Base-by-base conservation (phyloP, 1,140 invertebrate genomes). In the Acromyrmex echinatior region DNA sequence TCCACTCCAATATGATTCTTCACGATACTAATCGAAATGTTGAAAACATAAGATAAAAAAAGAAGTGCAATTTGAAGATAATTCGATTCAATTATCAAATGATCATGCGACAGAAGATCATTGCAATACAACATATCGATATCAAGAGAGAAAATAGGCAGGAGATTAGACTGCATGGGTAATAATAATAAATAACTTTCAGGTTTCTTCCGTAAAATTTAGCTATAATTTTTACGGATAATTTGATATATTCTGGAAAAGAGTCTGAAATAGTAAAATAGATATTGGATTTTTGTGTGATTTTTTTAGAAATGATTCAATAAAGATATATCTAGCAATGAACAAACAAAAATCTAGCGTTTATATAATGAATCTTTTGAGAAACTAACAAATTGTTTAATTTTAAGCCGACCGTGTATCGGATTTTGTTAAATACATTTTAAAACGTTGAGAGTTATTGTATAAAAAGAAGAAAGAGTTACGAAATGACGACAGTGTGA, bases 71-170 rank as follows among this genome's bases (percentile, higher is more conserved):
- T 79, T 86, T 58, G 14, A 18, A 39, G 39, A 28, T 25, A 71
- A 45, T 65, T 25, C 21, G 51, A 35, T 28, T 31, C 68, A 70
- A 70, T 66, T 49, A 53, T 62, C 45, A n/a, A 77, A 70, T 39
- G 21, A 58, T 58, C 35, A 21, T 66, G 35, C 45, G n/a, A 73
- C 63, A 25, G 28, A 21, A 53, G 58, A 81, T 81, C 63, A 65
- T 65, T 39, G 58, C 10, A 86, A 71, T 70, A 86, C 56, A 76
- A 90, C 88, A 90, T 90, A 90, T 89, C 88, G 87, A 68, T 87
- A 87, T 80, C 45, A 45, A 68, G 45, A 76, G 35, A 77, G 16
- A 10, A 66, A 79, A 77, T 16, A 53, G 21, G 18, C 73, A 78
- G 21, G 66, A 65, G 35, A 14, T 86, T 78, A 73, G 73, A 14